These are phyloP conservation scores for Oedothorax gibbosus DNA, from an alignment of 1,140 invertebrate genomes.

Conservation along the genomic window DNA sequence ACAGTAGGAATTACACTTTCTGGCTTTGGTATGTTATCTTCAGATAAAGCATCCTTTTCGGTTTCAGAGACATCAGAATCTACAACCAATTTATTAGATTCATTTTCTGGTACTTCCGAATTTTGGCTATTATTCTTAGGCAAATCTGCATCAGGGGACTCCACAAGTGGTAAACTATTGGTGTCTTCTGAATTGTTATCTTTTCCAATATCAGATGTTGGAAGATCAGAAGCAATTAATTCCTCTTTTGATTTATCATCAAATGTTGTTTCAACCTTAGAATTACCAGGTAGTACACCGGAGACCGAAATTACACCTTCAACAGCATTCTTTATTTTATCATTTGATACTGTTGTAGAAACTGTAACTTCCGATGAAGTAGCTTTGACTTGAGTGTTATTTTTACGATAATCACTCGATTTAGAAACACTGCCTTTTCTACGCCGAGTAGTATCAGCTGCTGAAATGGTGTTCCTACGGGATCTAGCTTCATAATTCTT, in stretches of 20 bases:
- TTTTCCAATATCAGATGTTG: not conserved
- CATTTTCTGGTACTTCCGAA: not conserved
- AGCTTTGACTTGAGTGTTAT: not conserved
- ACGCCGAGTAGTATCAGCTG: constrained; percentile 39
- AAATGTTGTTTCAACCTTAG: too few relatives aligned
- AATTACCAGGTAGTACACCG: too few relatives aligned
- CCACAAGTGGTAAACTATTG: not conserved
- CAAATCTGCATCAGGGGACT: not conserved
- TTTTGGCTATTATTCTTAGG: not conserved
- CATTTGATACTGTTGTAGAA: not conserved
- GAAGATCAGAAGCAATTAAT: not conserved
- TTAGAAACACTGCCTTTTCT: constrained; percentile 45
- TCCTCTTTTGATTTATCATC: too few relatives aligned
- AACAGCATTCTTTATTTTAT: not conserved
- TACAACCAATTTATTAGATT: not conserved
- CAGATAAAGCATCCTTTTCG: not conserved
- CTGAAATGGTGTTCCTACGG: constrained; percentile 55
- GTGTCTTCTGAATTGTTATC: not conserved
- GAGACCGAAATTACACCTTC: not conserved
- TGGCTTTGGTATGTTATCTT: constrained; percentile 3
- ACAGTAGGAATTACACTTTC: not conserved
- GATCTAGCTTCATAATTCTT: constrained; percentile 47
- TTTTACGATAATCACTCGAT: constrained; percentile 31
- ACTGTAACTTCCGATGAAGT: constrained; percentile 5
- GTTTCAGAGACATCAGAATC: not conserved